Evolutionary conservation across 2,888 invertebrate genomes (phyloP).

Genomic region (Polylopha cassiicola): DNA sequence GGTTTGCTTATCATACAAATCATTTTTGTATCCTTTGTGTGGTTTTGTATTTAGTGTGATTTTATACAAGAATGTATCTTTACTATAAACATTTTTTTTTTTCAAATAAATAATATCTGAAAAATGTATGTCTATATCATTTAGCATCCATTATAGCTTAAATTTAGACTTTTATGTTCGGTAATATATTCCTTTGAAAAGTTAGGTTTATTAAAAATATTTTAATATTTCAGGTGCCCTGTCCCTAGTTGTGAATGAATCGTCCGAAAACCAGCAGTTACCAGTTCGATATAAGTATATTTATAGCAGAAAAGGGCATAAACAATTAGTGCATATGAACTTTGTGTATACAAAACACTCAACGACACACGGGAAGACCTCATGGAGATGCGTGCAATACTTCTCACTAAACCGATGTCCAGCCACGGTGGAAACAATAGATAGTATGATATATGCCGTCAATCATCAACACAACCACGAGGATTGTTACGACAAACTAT

Average conservation of each 20-base stretch:
- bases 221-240: constrained; percentile 62
- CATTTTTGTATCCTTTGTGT: constrained; percentile 37
- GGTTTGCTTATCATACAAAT: constrained; percentile 4
- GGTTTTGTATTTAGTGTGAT: constrained; percentile 42
- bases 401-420: constrained; percentile 73
- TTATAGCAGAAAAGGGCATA: constrained; percentile 73
- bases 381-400: constrained; percentile 73
- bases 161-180: too few relatives aligned
- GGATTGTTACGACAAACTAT: constrained; percentile 66
- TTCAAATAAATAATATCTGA: too few relatives aligned
- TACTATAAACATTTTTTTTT: constrained; percentile 46
- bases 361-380: constrained; percentile 71
- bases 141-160: too few relatives aligned
- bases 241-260: constrained; percentile 63
- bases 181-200: too few relatives aligned
- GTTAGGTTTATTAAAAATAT: constrained; percentile 8
- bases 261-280: constrained; percentile 53
- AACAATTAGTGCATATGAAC: constrained; percentile 73
- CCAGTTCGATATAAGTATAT: constrained; percentile 70
- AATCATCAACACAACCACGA: constrained; percentile 74
- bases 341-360: constrained; percentile 75
- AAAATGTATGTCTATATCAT: too few relatives aligned
- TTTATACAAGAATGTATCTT: constrained; percentile 50
- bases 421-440: constrained; percentile 71
- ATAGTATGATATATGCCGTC: constrained; percentile 66